phyloP scores from a whole-genome alignment of 2,797 vertebrate species.

The Botia almorhae region DNA sequence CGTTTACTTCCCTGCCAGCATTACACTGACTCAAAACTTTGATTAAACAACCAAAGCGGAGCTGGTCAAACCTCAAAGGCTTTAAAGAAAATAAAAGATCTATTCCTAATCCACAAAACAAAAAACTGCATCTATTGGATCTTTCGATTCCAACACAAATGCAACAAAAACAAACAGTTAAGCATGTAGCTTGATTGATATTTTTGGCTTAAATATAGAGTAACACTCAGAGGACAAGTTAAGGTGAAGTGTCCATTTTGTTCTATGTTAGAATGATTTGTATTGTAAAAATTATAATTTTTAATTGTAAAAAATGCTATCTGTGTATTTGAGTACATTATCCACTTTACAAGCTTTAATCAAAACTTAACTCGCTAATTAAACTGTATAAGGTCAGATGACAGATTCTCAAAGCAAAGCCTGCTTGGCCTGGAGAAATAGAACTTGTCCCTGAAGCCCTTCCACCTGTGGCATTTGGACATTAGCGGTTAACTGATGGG shows the following conservation, averaged over 20 bases:
- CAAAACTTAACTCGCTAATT: neutral
- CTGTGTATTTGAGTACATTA: neutral
- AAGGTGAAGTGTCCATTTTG: slow-evolving; percentile 5
- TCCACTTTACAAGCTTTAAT: neutral
- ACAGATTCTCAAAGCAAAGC: slow-evolving; percentile 2
- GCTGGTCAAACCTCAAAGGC: slow-evolving; percentile 70
- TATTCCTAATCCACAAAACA: slow-evolving; percentile 67
- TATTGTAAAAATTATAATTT: too few species aligned
- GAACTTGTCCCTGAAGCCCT: neutral
- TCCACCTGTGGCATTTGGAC: slow-evolving; percentile 43
- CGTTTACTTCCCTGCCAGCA: slow-evolving; percentile 67
- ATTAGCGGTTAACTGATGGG: slow-evolving; percentile 27
- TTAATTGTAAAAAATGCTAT: too few species aligned
- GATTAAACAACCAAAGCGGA: slow-evolving; percentile 71
- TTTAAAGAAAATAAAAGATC: slow-evolving; percentile 41
- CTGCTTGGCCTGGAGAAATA: slow-evolving; percentile 37
- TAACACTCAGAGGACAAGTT: slow-evolving; percentile 5
- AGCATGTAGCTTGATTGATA: slow-evolving; percentile 17
- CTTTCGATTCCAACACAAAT: slow-evolving; percentile 26
- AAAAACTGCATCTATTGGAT: slow-evolving; percentile 31
- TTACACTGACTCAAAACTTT: slow-evolving; percentile 61
- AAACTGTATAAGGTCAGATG: slow-evolving; percentile 10
- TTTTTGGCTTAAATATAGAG: slow-evolving; percentile 24
- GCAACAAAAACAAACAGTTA: slow-evolving; percentile 40
- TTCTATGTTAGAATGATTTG: too few species aligned